Conservation (phyloP, 2,888 invertebrate genomes). For the Folsomia candida region DNA sequence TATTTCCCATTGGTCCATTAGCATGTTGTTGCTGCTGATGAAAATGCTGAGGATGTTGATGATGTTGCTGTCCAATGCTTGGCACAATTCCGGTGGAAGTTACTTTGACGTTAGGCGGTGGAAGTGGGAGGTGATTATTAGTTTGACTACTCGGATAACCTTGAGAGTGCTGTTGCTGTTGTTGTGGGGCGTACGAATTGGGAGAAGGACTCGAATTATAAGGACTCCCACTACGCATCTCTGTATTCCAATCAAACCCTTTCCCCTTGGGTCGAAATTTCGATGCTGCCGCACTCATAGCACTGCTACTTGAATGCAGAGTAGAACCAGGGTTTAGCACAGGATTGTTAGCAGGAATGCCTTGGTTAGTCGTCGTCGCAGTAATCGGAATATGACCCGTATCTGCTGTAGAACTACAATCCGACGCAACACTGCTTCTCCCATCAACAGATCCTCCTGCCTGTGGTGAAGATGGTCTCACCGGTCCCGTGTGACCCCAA, state of each 20-base stretch:
- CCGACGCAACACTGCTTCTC: constrained; percentile 48
- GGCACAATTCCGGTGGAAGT: background rate
- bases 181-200: constrained; percentile 17
- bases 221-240: constrained; percentile 29
- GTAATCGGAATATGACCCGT: constrained; percentile 14
- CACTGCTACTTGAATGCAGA: constrained; percentile 1
- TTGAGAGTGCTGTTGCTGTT: constrained; percentile 6
- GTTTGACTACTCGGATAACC: background rate
- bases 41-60: constrained; percentile 12
- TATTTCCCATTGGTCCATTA: background rate
- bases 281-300: constrained; percentile 3
- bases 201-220: constrained; percentile 38
- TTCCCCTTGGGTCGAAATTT: constrained; percentile 49
- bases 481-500: constrained; percentile 37
- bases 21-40: background rate
- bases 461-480: constrained; percentile 25
- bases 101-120: background rate
- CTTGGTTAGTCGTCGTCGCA: background rate
- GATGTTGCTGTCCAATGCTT: background rate
- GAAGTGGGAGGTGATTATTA: background rate
- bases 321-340: background rate
- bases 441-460: constrained; percentile 41
- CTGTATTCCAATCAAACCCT: constrained; percentile 41
- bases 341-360: constrained; percentile 3
- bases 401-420: constrained; percentile 43